A percentile compares a stretch with the other conserved stretches of the same genome.
These are phyloP conservation scores for Carettochelys insculpta DNA, from an alignment of 2,113 vertebrate genomes.

Conservation along the genomic window DNA sequence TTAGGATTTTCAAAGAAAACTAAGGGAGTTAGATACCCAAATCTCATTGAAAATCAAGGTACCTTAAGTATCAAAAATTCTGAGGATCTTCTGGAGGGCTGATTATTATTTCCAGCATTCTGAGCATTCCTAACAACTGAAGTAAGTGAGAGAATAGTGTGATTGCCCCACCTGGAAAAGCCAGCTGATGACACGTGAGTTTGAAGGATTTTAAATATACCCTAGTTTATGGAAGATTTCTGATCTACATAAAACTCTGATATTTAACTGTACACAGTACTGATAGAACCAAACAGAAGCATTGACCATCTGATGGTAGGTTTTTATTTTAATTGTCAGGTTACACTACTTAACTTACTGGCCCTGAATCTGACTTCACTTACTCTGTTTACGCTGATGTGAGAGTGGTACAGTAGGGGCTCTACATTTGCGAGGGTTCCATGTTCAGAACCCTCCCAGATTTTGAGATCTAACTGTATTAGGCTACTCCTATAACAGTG, in stretches of 20 bases:
- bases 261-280: not conserved
- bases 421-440: too few relatives aligned
- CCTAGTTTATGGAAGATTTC: not conserved
- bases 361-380: not conserved
- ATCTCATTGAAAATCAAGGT: not conserved
- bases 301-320: not conserved
- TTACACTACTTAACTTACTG: not conserved
- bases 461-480: too few relatives aligned
- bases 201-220: not conserved
- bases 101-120: not conserved
- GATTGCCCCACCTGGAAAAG: not conserved
- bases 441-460: too few relatives aligned
- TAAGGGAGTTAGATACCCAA: not conserved
- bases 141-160: not conserved
- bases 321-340: accelerated
- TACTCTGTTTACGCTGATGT: too few relatives aligned
- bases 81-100: not conserved
- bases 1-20: not conserved
- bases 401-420: too few relatives aligned
- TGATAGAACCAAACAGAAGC: not conserved
- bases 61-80: not conserved
- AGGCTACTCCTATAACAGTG: not conserved
- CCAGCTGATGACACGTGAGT: not conserved
- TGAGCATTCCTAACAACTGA: not conserved
- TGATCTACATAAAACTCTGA: not conserved